These are phyloP conservation scores for Silurus glanis DNA, from an alignment of 2,113 vertebrate species.

Conservation along the genomic window DNA sequence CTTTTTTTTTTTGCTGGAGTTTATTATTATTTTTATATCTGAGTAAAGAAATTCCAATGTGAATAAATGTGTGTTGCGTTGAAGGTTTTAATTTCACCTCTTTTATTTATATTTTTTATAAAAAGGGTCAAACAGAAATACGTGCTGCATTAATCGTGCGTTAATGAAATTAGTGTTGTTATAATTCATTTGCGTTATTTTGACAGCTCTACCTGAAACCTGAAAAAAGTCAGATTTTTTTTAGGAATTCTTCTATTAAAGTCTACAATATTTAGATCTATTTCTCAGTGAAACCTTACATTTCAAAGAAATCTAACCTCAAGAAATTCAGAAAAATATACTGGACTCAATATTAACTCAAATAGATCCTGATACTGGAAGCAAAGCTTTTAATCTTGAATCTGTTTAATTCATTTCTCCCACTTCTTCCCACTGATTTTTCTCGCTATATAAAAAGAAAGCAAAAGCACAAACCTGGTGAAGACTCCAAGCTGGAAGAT, in stretches of 20 bases:
- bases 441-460: neutral
- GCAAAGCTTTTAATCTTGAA: neutral
- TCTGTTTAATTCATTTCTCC: slow-evolving; percentile 2
- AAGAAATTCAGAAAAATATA: neutral
- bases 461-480: slow-evolving; percentile 62
- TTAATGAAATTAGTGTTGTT: too few relatives aligned
- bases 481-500: slow-evolving; percentile 75
- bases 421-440: slow-evolving; percentile 1
- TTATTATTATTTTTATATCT: too few relatives aligned
- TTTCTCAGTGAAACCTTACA: neutral
- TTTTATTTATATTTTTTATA: too few relatives aligned
- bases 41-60: too few relatives aligned
- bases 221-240: neutral
- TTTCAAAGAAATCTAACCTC: neutral
- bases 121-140: too few relatives aligned
- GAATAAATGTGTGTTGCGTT: too few relatives aligned
- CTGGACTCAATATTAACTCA: neutral
- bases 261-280: neutral
- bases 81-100: too few relatives aligned
- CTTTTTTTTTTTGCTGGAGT: too few relatives aligned
- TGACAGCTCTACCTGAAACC: too few relatives aligned
- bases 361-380: neutral
- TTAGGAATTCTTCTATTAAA: neutral
- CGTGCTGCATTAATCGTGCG: too few relatives aligned
- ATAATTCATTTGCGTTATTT: too few relatives aligned